Evolutionary conservation across 2,797 vertebrate species (phyloP).

Genomic region (Anableps anableps): DNA sequence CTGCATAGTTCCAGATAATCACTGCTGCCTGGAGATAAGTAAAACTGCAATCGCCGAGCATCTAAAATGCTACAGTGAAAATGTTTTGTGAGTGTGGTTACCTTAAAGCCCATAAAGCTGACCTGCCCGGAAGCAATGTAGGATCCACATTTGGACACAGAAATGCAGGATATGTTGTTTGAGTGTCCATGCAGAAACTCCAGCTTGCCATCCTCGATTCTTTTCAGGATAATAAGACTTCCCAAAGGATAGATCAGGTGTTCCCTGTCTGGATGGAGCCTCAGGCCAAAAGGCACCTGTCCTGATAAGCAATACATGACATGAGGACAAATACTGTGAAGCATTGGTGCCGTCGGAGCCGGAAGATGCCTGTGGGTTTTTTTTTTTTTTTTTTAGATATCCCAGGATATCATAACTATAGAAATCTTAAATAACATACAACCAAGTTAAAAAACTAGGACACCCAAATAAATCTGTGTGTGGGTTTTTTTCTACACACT

Average conservation of each 20-base stretch:
- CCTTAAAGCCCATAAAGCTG: constrained; percentile 91
- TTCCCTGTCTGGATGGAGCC: constrained; percentile 86
- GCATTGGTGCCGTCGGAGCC: too few species aligned
- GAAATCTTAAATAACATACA: too few species aligned
- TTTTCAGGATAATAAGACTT: constrained; percentile 85
- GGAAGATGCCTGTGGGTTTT: too few species aligned
- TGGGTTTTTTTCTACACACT: too few species aligned
- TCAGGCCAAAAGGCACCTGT: constrained; percentile 83
- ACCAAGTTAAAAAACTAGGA: too few species aligned
- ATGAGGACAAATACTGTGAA: neutral
- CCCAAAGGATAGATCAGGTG: constrained; percentile 91
- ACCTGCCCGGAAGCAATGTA: constrained; percentile 91
- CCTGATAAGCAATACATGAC: constrained; percentile 68
- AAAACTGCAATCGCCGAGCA: neutral
- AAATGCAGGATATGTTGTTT: constrained; percentile 88
- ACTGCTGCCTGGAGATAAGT: constrained; percentile 82
- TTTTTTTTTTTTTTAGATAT: too few species aligned
- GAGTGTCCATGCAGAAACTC: constrained; percentile 88
- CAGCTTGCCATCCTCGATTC: constrained; percentile 82
- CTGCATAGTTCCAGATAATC: constrained; percentile 89
- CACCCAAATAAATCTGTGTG: too few species aligned
- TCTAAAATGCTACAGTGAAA: neutral
- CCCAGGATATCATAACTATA: too few species aligned
- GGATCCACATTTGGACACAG: constrained; percentile 83
- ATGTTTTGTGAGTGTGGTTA: constrained; percentile 38